Base-by-base conservation (phyloP, 2,113 vertebrate species). In the Syngnathoides biaculeatus region DNA sequence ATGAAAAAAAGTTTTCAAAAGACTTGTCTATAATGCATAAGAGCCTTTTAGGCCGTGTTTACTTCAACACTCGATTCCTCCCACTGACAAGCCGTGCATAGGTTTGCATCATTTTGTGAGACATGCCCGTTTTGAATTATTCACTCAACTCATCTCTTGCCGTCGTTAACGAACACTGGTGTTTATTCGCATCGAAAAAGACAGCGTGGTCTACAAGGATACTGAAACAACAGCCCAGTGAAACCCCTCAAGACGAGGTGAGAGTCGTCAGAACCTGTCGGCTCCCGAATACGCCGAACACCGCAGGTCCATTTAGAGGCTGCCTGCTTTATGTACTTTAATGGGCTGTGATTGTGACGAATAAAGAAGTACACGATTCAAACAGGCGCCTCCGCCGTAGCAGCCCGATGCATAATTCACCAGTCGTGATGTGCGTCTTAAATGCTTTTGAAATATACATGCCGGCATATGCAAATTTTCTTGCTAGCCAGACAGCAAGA, bases 391-490 rank as follows among this genome's bases (percentile, higher is more conserved):
- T 91, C 65, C 85, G 91, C 93, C 92, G 93, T 94, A 91, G 79
- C 79, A 55, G 77, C 64, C n/a, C 84, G 91, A 95, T 98, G 94
- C 94, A 97, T 97, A 95, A 97, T 96, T 96, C 92, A 97, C 93
- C 87, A 90, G 83, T 85, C 91, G 92, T 94, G 94, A 91, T 86
- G 85, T 89, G 92, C 81, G 90, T 93, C 94, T 95, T 94, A 95
- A 95, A 95, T 79, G 89, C 92, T 90, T 88, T 91, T 96, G 93
- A 98, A 96, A 96, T 94, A 95, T 96, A 95, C 93, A 96, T 94
- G 94, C 68, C 91, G 90, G 93, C 93, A 93, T 95, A 96, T 96
- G 96, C 94, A 96, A 95, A 97, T 97, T 87, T 77, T 81, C 79
- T 90, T 90, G 87, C 89, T 92, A 92, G 93, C 93, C 92, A 93